These are phyloP conservation scores for Nymphalis urticae DNA, from an alignment of 2,888 invertebrate genomes.

Conservation along the genomic window DNA sequence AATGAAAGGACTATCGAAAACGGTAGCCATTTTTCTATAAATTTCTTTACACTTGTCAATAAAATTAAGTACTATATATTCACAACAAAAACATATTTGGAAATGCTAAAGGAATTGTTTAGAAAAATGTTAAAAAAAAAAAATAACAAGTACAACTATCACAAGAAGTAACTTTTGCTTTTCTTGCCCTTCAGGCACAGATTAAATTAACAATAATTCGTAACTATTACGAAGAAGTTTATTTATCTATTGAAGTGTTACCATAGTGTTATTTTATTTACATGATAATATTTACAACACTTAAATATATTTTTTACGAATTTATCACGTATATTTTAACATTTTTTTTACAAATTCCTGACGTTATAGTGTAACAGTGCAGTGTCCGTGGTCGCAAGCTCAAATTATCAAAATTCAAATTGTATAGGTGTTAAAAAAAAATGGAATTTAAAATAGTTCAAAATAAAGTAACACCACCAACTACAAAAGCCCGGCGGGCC, in stretches of 20 bases:
- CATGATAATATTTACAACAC: too few species aligned
- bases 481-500: too few species aligned
- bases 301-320: too few species aligned
- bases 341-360: too few species aligned
- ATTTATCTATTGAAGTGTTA: background rate
- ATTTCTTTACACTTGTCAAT: conserved; percentile 38
- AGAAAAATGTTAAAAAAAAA: conserved; percentile 37
- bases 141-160: conserved; percentile 40
- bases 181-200: conserved; percentile 29
- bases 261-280: background rate
- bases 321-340: too few species aligned
- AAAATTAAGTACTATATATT: conserved; percentile 45
- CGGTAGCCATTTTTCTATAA: conserved; percentile 80
- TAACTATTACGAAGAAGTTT: background rate
- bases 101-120: conserved; percentile 37
- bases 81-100: conserved; percentile 37
- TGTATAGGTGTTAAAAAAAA: too few species aligned
- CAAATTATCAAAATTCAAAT: too few species aligned
- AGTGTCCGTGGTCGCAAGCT: too few species aligned
- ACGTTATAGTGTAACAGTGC: too few species aligned
- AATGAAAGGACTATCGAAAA: conserved; percentile 83
- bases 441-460: too few species aligned
- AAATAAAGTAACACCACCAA: too few species aligned
- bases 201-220: conserved; percentile 16
- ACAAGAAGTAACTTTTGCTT: conserved; percentile 30